Conservation (phyloP, 2,797 vertebrate genomes). For the Danio tinwini region DNA sequence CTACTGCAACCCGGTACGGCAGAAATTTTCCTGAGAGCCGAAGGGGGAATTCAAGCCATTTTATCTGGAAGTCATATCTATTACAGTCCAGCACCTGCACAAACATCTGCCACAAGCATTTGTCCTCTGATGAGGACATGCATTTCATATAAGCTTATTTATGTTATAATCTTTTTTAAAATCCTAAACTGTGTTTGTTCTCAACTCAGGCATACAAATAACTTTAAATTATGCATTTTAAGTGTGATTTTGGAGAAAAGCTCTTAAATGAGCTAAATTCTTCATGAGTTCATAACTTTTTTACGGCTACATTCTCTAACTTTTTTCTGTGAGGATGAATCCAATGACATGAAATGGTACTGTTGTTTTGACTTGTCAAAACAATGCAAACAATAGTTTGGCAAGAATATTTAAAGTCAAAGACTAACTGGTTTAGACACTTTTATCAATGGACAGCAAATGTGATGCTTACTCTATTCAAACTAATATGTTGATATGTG, state of each 20-base stretch:
- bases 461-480: no score
- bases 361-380: no score
- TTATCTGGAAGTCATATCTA: constrained; percentile 2
- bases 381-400: no score
- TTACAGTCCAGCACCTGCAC: constrained; percentile 23
- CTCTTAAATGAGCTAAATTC: neutral
- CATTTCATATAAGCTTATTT: neutral
- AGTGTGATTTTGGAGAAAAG: neutral
- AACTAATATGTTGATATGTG: no score
- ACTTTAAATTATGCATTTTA: neutral
- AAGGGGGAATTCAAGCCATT: constrained; percentile 20
- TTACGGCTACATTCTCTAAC: no score
- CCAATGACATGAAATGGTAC: no score
- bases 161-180: neutral
- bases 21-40: neutral
- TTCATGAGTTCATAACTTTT: neutral
- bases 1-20: neutral
- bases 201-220: neutral
- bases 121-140: neutral
- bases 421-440: no score
- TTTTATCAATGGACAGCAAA: no score
- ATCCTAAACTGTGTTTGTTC: neutral
- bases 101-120: constrained; percentile 22
- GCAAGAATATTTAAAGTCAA: no score
- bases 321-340: no score